Base-by-base conservation (phyloP, 2,888 invertebrate genomes). In the Cerceris rybyensis region DNA sequence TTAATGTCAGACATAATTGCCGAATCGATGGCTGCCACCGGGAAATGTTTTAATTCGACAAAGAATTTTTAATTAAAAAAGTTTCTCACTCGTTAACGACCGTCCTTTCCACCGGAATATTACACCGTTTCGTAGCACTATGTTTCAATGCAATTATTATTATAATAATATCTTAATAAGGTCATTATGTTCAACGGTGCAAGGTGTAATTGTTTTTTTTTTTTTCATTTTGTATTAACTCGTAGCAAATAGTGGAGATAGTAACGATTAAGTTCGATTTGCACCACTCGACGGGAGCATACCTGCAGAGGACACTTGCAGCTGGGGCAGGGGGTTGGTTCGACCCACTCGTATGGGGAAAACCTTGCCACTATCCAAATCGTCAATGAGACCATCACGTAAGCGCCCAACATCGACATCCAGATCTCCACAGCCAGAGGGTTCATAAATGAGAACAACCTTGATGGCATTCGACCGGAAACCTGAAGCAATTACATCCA, bases 291-390 rank as follows among this genome's bases (percentile, higher is more conserved):
- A 82, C 89, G 80, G 88, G 88, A 88, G 91, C 91, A 90, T 92
- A 92, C 91, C 92, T 92, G 91, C 81, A 92, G 87, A 64, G 91
- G 90, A 82, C 91, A 91, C 76, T 91, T 91, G 84, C 95, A 94
- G 87, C 94, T 94, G 16, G 94, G 93, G 87, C 95, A 95, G 13
- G 94, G 93, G 66, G 93, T 93, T 1, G 94, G 94, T 86, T 94
- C 94, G 86, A 95, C 95, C 96, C 96, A 96, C 93, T 98, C 97
- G 90, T 95, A 95, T 9, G 98, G 97, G 41, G 96, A 96, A 92
- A 98, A 96, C 81, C 96, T 94, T 58, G 97, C 97, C 82, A 97
- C 96, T 85, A 97, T 95, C 95, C 97, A 98, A 88, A 98, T 95
- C 55, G 96, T 96, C 87, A 96, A 92, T 52, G 96, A 96, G 82